Percentiles rank a stretch among this genome's conserved stretches.
Conservation (phyloP, 1,140 invertebrate genomes). For the Drosophila sp. region DNA sequence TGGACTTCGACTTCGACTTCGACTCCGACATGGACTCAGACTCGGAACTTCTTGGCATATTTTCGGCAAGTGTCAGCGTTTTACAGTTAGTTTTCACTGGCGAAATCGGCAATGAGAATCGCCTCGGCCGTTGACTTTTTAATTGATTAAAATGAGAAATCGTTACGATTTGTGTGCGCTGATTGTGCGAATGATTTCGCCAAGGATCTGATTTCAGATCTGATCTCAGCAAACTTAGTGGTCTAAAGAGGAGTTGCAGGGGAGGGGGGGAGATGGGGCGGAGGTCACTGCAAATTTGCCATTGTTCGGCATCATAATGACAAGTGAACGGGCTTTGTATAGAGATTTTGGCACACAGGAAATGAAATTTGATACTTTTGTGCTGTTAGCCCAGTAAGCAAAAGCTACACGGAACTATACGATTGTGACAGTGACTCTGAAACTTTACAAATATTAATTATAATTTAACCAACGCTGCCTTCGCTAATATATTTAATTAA, state of each 20-base stretch:
- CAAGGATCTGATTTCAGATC: constrained; percentile 76
- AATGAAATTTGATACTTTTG: constrained; percentile 84
- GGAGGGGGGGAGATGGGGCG: neutral
- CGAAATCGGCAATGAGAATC: constrained; percentile 37
- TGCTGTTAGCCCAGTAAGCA: constrained; percentile 14
- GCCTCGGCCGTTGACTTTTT: constrained; percentile 77
- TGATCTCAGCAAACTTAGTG: constrained; percentile 7
- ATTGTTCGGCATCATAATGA: constrained; percentile 76
- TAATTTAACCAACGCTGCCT: too few species aligned
- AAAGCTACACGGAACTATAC: too few species aligned
- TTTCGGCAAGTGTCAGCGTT: constrained; percentile 78
- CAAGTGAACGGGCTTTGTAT: constrained; percentile 68
- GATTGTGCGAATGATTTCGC: constrained; percentile 67
- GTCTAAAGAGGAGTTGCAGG: neutral
- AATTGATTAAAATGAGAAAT: constrained; percentile 85
- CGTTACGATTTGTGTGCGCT: constrained; percentile 82
- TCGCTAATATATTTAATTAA: too few species aligned
- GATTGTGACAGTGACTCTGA: too few species aligned
- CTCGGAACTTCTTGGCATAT: constrained; percentile 56
- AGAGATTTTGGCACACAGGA: constrained; percentile 63
- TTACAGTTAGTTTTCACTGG: constrained; percentile 64
- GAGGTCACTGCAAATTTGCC: constrained; percentile 64
- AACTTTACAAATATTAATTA: too few species aligned
- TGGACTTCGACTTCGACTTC: neutral
- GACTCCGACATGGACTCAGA: constrained; percentile 13